Base-by-base conservation (phyloP, 2,888 invertebrate genomes). In the Rhyacophila evoluta region DNA sequence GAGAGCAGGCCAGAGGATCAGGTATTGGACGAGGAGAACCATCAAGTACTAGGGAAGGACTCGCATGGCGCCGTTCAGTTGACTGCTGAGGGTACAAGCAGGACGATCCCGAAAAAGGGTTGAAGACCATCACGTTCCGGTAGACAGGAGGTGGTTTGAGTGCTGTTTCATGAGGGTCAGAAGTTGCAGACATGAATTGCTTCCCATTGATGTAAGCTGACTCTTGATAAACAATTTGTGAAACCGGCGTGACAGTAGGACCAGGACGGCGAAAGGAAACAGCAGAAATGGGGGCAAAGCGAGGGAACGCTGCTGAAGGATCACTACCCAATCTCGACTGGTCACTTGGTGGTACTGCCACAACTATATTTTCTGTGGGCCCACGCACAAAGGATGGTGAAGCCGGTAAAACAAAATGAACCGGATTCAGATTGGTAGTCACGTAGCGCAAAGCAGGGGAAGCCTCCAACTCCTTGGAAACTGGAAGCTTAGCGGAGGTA, bases 91-190 rank as follows among this genome's bases (percentile, higher is more conserved):
- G 84, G 74, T 88, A 89, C 87, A 89, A 87, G 83, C 89, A 89
- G 19, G 88, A 85, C 25, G 88, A 85, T 81, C 88, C 88, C 1
- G 89, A 88, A 85, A 86, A 88, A 79, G 88, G 89, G 82, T 89
- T 89, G 12, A 89, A 86, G 6, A 89, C 87, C 89, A 89, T 89
- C 28, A 89, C 86, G 86, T 89, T 89, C 81, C 89, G 89, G 84
- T 89, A 89, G 85, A 89, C 84, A 2, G 89, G 87, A 82, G 86
- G 87, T 36, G 86, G 85, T 83, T 88, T 88, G 70, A 88, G 87
- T 80, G 86, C 86, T 41, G 85, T 84, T 69, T 86, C 83, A 1
- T 88, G 85, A 0, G 87, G 85, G 41, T 87, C 83, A 19, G 88
- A 88, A 83, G 89, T 86, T 81, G 85, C 87, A 70, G 88, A 86